A percentile compares a stretch with the other conserved stretches of the same genome.
Evolutionary conservation across 1,140 invertebrate genomes (phyloP).

Genomic region (Pissodes strobi): DNA sequence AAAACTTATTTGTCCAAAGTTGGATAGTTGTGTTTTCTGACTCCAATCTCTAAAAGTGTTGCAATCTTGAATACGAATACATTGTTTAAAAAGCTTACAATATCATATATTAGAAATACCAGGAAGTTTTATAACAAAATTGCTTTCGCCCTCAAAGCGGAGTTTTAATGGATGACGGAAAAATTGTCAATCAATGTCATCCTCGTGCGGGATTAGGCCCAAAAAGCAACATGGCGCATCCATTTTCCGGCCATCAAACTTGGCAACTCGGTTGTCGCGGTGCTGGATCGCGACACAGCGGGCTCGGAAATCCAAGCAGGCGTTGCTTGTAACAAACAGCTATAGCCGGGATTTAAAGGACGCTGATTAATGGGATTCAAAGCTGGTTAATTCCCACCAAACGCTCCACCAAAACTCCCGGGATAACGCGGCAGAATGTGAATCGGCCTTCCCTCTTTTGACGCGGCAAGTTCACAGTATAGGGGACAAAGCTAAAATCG

Average conservation of each 20-base stretch:
- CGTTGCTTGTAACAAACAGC: slow-evolving; percentile 53
- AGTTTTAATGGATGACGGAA: slow-evolving; percentile 8
- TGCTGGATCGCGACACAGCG: slow-evolving; percentile 26
- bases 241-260: slow-evolving; percentile 23
- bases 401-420: slow-evolving; percentile 56
- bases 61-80: no score
- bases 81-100: no score
- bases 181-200: slow-evolving; percentile 27
- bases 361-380: slow-evolving; percentile 57
- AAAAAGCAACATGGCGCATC: slow-evolving; percentile 18
- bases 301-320: slow-evolving; percentile 26
- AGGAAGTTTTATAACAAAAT: no score
- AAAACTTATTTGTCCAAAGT: no score
- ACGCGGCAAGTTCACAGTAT: slow-evolving; percentile 38
- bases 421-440: slow-evolving; percentile 44
- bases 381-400: slow-evolving; percentile 57
- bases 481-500: slow-evolving; percentile 41
- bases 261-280: slow-evolving; percentile 17
- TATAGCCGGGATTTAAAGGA: slow-evolving; percentile 55
- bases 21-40: no score
- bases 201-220: not conserved
- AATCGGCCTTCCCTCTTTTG: not conserved
- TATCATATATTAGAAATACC: no score
- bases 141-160: no score
- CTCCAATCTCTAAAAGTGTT: no score